Percentiles rank a stretch among this genome's conserved stretches.
These are phyloP conservation scores for Argyra leucocephala DNA, from an alignment of 2,888 invertebrate species.

Conservation along the genomic window DNA sequence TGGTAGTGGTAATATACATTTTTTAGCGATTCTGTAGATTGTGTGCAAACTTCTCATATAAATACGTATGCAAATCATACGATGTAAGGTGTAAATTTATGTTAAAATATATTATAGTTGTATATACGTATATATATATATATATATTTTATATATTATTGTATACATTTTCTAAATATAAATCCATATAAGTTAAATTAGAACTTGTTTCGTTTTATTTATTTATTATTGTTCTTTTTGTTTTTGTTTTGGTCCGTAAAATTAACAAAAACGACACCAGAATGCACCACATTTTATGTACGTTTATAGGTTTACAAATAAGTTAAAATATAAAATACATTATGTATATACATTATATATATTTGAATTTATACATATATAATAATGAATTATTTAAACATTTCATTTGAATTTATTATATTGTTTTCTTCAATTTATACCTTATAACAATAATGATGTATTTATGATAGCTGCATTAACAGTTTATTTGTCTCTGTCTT, in stretches of 20 bases:
- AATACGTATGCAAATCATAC: neutral
- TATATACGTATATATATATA: neutral
- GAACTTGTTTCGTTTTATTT: neutral
- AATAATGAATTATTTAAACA: neutral
- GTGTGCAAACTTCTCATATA: too few relatives aligned
- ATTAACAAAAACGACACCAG: neutral
- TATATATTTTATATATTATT: too few relatives aligned
- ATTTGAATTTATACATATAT: too few relatives aligned
- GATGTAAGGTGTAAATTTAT: neutral
- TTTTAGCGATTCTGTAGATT: too few relatives aligned
- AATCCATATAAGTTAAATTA: neutral
- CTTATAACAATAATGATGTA: conserved; percentile 4
- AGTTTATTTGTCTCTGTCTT: neutral
- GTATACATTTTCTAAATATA: too few relatives aligned
- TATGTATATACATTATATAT: neutral
- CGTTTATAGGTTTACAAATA: neutral
- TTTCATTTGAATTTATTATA: neutral
- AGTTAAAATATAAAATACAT: neutral
- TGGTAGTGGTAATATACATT: too few relatives aligned
- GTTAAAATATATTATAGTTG: neutral
- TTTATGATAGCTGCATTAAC: neutral
- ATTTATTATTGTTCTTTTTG: neutral
- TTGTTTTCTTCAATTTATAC: conserved; percentile 6
- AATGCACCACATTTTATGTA: neutral
- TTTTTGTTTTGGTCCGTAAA: neutral